These are phyloP conservation scores for Stercorarius parasiticus DNA, from an alignment of 2,113 vertebrate species.

Conservation along the genomic window DNA sequence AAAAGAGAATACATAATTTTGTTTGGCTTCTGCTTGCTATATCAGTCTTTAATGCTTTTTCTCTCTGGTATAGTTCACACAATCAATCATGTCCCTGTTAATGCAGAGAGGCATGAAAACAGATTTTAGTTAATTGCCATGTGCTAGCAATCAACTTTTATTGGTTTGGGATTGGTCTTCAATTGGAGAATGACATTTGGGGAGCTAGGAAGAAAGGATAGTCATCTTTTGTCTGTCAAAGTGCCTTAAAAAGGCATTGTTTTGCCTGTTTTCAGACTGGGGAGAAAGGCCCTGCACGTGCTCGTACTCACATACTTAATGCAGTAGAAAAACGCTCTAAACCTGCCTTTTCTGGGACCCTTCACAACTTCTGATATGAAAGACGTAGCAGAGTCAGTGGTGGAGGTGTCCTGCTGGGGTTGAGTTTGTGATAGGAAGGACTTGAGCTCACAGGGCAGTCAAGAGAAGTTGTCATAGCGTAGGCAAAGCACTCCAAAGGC, in stretches of 20 bases:
- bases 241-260: not conserved
- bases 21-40: not conserved
- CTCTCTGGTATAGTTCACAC: not conserved
- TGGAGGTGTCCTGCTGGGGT: not conserved
- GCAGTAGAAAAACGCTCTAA: not conserved
- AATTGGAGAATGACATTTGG: not conserved
- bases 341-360: not conserved
- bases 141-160: constrained; percentile 8
- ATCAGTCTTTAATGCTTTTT: not conserved
- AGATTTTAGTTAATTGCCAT: constrained; percentile 32
- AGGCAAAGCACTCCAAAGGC: not conserved
- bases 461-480: not conserved
- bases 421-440: not conserved
- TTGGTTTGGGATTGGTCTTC: constrained; percentile 1
- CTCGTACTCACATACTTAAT: not conserved
- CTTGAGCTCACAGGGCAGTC: not conserved
- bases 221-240: not conserved
- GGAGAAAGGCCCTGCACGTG: not conserved
- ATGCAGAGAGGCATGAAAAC: constrained; percentile 1
- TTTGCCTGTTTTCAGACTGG: not conserved
- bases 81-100: not conserved
- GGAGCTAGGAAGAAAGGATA: not conserved
- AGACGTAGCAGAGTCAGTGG: not conserved
- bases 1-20: not conserved
- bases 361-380: not conserved